Conservation (phyloP, 2,888 invertebrate species). For the Luffia ferchaultella region DNA sequence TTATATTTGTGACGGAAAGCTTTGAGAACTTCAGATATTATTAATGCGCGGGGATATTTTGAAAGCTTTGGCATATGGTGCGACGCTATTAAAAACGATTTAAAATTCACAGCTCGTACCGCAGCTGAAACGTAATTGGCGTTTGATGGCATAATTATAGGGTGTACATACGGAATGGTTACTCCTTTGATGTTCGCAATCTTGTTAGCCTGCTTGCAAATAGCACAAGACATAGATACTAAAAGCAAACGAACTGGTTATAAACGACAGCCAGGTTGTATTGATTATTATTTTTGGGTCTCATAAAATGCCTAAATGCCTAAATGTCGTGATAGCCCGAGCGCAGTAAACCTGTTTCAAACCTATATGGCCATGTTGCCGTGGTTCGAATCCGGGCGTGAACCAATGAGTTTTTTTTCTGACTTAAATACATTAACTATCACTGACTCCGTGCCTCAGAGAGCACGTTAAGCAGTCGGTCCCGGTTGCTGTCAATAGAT, state of each 20-base stretch:
- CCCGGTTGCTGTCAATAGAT: no score
- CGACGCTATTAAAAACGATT: slow-evolving; percentile 54
- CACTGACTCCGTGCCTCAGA: no score
- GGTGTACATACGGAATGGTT: neutral
- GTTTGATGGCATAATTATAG: neutral
- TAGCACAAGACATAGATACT: neutral
- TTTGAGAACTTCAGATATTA: neutral
- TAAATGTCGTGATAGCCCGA: no score
- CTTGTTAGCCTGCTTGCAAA: neutral
- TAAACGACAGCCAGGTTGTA: neutral
- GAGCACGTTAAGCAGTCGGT: no score
- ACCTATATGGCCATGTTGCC: no score
- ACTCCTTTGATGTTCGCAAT: neutral
- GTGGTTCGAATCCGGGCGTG: no score
- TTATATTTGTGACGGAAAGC: neutral
- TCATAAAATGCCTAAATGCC: no score
- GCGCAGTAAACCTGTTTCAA: no score
- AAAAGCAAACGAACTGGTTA: neutral
- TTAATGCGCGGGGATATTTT: neutral
- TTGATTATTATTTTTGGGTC: neutral
- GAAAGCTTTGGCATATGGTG: slow-evolving; percentile 34
- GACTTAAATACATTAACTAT: no score
- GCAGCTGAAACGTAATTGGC: slow-evolving; percentile 5
- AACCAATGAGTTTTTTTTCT: no score
- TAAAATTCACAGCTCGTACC: slow-evolving; percentile 52